phyloP scores from a whole-genome alignment of 2,888 invertebrate genomes.

The Toxonevra muliebris region DNA sequence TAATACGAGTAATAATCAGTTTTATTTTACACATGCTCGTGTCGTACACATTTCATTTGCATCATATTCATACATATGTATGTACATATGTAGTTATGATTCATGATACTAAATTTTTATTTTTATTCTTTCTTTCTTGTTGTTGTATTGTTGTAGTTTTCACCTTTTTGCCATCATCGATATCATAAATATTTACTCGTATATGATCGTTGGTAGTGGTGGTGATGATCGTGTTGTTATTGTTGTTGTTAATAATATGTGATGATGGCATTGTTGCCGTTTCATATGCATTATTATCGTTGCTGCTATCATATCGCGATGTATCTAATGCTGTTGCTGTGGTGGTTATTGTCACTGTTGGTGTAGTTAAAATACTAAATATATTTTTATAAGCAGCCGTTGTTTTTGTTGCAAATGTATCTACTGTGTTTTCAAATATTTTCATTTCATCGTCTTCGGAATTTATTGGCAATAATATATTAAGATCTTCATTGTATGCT shows the following conservation, averaged over 20 bases:
- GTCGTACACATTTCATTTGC: slow-evolving; percentile 23
- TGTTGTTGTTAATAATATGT: background rate
- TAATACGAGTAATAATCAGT: background rate
- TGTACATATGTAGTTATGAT: too few relatives aligned
- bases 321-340: slow-evolving; percentile 10
- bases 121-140: slow-evolving; percentile 8
- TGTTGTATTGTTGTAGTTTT: slow-evolving; percentile 2
- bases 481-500: slow-evolving; percentile 4
- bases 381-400: slow-evolving; percentile 1
- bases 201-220: slow-evolving; percentile 5
- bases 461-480: slow-evolving; percentile 14
- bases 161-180: slow-evolving; percentile 26
- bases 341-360: slow-evolving; percentile 23
- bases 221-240: background rate
- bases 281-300: too few relatives aligned
- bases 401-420: slow-evolving; percentile 11
- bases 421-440: background rate
- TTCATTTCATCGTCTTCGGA: background rate
- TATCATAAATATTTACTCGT: background rate
- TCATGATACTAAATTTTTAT: slow-evolving; percentile 2
- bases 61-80: background rate
- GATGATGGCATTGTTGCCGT: too few relatives aligned
- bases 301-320: too few relatives aligned
- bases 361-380: slow-evolving; percentile 12
- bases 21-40: slow-evolving; percentile 28